Evolutionary conservation across 2,797 vertebrate species (phyloP).

Genomic region (Poliocrania exsul): DNA sequence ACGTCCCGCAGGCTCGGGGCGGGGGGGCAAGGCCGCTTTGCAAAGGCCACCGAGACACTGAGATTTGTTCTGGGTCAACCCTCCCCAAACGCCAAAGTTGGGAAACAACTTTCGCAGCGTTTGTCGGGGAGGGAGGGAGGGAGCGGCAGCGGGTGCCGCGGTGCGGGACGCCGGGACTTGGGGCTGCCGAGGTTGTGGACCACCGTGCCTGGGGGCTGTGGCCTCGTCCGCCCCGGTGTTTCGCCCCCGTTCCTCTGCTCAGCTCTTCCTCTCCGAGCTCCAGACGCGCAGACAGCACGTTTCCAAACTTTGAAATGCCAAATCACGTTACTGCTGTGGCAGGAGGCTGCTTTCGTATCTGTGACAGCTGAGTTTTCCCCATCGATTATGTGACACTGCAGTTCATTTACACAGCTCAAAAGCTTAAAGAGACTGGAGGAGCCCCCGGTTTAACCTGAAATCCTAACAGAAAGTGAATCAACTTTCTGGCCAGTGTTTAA

Average conservation of each 20-base stretch:
- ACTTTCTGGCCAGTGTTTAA: conserved; percentile 56
- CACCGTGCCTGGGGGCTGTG: background rate
- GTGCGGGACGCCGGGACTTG: background rate
- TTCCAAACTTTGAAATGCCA: conserved; percentile 76
- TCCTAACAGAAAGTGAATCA: conserved; percentile 55
- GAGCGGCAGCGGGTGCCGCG: background rate
- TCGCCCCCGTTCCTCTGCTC: background rate
- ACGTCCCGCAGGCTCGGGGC: conserved; percentile 40
- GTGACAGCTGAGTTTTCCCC: conserved; percentile 86
- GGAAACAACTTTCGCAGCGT: conserved; percentile 41
- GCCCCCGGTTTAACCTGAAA: conserved; percentile 48
- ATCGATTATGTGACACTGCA: conserved; percentile 90
- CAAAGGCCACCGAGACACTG: conserved; percentile 45
- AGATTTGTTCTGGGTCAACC: conserved; percentile 55
- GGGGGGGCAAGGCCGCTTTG: conserved; percentile 11
- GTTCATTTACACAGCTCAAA: conserved; percentile 81
- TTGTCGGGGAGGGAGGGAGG: background rate
- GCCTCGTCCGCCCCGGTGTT: too few species aligned
- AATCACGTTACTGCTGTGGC: conserved; percentile 74
- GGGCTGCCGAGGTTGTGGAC: background rate
- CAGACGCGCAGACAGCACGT: conserved; percentile 53
- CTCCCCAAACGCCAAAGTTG: conserved; percentile 35
- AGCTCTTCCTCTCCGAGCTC: background rate
- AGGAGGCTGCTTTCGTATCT: conserved; percentile 80
- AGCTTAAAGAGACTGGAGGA: conserved; percentile 67